Evolutionary conservation across 2,797 vertebrate genomes (phyloP).

Genomic region (Sphenodon punctatus): DNA sequence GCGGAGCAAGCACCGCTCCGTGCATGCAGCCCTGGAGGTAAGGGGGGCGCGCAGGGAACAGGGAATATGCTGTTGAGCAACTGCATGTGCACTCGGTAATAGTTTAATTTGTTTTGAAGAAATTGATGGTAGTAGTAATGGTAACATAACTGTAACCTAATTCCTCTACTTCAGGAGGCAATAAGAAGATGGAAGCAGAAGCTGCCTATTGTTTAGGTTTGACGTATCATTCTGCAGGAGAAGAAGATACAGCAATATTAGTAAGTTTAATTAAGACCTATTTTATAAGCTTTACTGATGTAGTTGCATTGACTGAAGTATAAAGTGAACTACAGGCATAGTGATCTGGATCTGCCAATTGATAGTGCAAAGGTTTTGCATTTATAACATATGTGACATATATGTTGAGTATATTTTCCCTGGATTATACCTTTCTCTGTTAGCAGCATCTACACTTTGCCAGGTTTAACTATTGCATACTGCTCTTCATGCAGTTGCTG

Average conservation of each 20-base stretch:
- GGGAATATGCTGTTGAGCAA: not conserved
- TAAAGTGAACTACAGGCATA: too few species aligned
- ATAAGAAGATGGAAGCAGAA: slow-evolving; percentile 76
- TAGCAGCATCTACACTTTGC: not conserved
- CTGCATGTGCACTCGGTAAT: not conserved
- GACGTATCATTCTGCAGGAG: slow-evolving; percentile 71
- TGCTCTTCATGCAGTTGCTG: not conserved
- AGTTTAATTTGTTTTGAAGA: not conserved
- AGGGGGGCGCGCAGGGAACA: too few species aligned
- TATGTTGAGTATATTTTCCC: not conserved
- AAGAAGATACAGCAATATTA: slow-evolving; percentile 65
- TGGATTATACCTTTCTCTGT: not conserved
- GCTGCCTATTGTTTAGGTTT: slow-evolving; percentile 77
- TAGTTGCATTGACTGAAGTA: too few species aligned
- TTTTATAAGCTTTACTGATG: too few species aligned
- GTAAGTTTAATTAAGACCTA: slow-evolving; percentile 68
- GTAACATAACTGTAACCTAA: not conserved
- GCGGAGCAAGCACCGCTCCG: too few species aligned
- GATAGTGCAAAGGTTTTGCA: not conserved
- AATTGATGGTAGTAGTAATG: not conserved
- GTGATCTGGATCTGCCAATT: not conserved
- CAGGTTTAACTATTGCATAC: too few species aligned
- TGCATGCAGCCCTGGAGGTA: too few species aligned
- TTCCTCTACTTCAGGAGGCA: slow-evolving; percentile 70
- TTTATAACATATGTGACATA: not conserved